A percentile compares a stretch with the other conserved stretches of the same genome.
Conservation (phyloP, 2,888 invertebrate genomes). For the Dastarcus helophoroides region DNA sequence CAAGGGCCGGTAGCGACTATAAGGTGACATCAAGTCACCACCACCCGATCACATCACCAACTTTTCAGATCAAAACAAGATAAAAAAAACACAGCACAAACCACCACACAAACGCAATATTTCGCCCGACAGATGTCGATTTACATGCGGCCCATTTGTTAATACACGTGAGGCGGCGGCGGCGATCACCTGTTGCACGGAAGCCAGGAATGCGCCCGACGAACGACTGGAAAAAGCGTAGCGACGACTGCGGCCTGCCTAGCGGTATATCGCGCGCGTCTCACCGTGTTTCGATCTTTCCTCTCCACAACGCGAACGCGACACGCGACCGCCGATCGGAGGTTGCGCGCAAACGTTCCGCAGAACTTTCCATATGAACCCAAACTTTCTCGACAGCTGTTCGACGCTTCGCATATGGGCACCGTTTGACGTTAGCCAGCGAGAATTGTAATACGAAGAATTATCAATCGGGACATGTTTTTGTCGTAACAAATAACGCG, state of each 20-base stretch:
- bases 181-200: conserved; percentile 15
- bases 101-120: conserved; percentile 1
- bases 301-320: no score
- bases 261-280: conserved; percentile 3
- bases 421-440: no score
- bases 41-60: conserved; percentile 11
- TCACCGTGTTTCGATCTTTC: conserved; percentile 1
- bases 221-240: conserved; percentile 8
- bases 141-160: not conserved
- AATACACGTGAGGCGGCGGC: not conserved
- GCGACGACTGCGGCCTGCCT: conserved; percentile 4
- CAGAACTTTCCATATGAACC: not conserved
- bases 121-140: not conserved
- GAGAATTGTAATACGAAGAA: no score
- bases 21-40: conserved; percentile 33
- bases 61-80: no score
- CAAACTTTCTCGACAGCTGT: no score
- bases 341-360: not conserved
- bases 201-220: conserved; percentile 1
- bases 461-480: no score
- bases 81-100: conserved; percentile 1
- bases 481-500: no score
- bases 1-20: conserved; percentile 37
- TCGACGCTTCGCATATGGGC: no score
- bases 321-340: not conserved